These are phyloP conservation scores for Palythoa heliodiscus DNA, from an alignment of 92 coral and sea anemone genomes.

Conservation along the genomic window DNA sequence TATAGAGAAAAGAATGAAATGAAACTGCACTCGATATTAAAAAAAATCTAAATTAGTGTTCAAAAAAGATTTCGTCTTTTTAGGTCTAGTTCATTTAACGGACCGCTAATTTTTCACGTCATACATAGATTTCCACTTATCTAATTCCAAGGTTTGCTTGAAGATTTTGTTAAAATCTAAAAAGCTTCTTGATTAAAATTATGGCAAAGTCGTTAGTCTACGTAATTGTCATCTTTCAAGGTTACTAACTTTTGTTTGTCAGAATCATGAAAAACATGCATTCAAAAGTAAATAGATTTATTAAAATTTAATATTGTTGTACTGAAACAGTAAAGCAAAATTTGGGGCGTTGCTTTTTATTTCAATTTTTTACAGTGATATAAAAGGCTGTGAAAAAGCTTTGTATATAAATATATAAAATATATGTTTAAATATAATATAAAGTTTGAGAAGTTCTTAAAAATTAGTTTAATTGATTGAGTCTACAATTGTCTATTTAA, in stretches of 20 bases:
- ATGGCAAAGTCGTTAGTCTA: background rate
- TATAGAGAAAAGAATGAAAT: too few relatives aligned
- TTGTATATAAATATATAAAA: too few relatives aligned
- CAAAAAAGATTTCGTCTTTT: background rate
- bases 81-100: background rate
- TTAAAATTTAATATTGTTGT: background rate
- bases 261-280: too few relatives aligned
- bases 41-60: too few relatives aligned
- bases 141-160: background rate
- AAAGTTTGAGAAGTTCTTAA: too few relatives aligned
- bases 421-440: too few relatives aligned
- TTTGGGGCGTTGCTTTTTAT: background rate
- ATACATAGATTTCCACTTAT: background rate
- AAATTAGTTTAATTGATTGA: too few relatives aligned
- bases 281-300: background rate
- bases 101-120: background rate
- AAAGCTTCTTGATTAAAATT: background rate
- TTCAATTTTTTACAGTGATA: too few relatives aligned
- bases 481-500: too few relatives aligned
- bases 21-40: too few relatives aligned
- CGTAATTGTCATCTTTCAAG: background rate
- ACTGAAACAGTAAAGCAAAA: background rate
- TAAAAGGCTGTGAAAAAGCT: too few relatives aligned
- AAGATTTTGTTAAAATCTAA: background rate
- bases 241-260: background rate